Evolutionary conservation across 2,113 vertebrate species (phyloP), one percentile per base, ranked within the genome.

Genomic region (Tragulus kanchil): DNA sequence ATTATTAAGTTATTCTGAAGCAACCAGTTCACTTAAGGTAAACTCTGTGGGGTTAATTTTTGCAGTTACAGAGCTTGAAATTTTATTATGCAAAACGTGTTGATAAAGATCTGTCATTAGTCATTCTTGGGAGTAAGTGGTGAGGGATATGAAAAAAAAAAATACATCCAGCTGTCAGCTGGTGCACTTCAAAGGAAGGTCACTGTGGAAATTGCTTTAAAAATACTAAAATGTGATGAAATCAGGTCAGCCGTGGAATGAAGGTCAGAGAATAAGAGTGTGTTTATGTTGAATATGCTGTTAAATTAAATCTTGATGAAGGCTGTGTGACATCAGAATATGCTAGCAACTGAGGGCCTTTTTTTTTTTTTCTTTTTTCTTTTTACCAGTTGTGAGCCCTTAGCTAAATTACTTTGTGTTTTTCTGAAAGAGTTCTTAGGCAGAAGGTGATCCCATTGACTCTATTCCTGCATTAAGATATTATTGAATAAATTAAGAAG

Each of bases 241-340:
- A 54, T 86, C 73, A 84, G 71, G 64, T 61, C n/a, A 90, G 90
- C 90, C 56, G 28, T 90, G 64, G 64, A 79, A 79, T 61, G 62
- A 91, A 97, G 71, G 16, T 83, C 81, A 95, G 87, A 90, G 69
- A 82, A 79, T 50, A 67, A 79, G 61, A 65, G 64, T 84, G 48
- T 86, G 59, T 75, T 75, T 94, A 23, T 52, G 78, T 67, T 89
- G 50, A 58, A 61, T 61, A 71, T 67, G 59, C 25, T 54, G 13
- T 94, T 88, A 67, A 81, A 21, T 95, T 54, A 89, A 92, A 73
- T 87, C 26, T 79, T 87, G 42, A 50, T 21, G 23, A 50, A 89
- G 59, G 42, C 50, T 64, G 9, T 79, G 10, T 94, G 52, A 71
- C 1, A 0, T 52, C 50, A 85, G 71, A 81, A 81, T 58, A 67